Base-by-base conservation (phyloP, 2,888 invertebrate genomes). In the Xestia sexstrigata region DNA sequence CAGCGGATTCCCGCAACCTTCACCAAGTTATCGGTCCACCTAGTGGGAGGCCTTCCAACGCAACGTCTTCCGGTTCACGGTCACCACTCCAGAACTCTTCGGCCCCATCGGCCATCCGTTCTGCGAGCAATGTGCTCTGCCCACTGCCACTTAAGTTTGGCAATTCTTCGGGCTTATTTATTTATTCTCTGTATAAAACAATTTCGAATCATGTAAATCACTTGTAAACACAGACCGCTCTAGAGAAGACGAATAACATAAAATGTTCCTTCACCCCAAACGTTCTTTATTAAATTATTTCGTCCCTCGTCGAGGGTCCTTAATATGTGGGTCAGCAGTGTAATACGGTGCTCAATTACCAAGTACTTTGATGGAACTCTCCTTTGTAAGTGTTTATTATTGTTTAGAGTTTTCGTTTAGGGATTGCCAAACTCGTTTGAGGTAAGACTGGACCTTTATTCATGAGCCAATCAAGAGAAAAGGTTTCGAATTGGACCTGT, bases 271-370 rank as follows among this genome's bases (percentile, higher is more conserved):
- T 52, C 35, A 35, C n/a, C 60, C 20, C 39, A 47, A 75, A 75
- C 26, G 35, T 26, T 58, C 35, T 60, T 30, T 55, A 81, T 49
- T 63, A 42, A 63, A 75, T 68, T 74, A 73, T 74, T 47, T 55
- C 11, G 47, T 1, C 35, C 52, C 49, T 55, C n/a, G 15, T 17
- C 5, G 42, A 65, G 17, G 39, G 30, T 30, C n/a, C 35, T 30
- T 45, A 45, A 45, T 60, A 78, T 60, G 49, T 81, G 15, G 58
- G 45, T 66, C 60, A 74, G 11, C 15, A 20, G n/a, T 45, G 26
- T 55, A 81, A 74, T 62, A 52, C 7, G 42, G 49, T 26, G 35
- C 35, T 65, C 68, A 79, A 82, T 79, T 76, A 45, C 26, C 11
- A 11, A 42, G 42, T 63, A 65, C 55, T 69, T 82, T 58, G 42